phyloP scores from a whole-genome alignment of 1,140 invertebrate genomes.

The Sarcophaga peregrina region DNA sequence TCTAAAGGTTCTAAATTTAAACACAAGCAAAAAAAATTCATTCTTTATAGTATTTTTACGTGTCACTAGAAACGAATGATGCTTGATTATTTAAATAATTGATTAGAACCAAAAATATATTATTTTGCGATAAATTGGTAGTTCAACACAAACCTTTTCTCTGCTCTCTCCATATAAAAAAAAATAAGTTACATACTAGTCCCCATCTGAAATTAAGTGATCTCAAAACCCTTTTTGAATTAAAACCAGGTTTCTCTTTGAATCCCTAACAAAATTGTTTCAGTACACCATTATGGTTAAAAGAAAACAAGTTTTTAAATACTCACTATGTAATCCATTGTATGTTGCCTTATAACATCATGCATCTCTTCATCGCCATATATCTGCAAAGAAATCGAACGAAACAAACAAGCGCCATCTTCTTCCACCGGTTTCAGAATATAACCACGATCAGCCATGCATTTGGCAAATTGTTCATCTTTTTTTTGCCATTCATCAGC shows the following conservation, averaged over 20 bases:
- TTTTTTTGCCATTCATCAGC: slow-evolving; percentile 73
- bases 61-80: no score
- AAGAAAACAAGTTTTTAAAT: neutral
- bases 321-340: slow-evolving; percentile 93
- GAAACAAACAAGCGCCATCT: slow-evolving; percentile 93
- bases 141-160: no score
- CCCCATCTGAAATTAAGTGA: no score
- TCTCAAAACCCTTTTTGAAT: no score
- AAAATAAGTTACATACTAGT: no score
- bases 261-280: neutral
- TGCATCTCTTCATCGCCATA: slow-evolving; percentile 96
- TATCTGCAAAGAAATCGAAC: slow-evolving; percentile 92
- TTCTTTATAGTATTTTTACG: no score
- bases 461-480: slow-evolving; percentile 78
- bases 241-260: neutral
- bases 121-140: no score
- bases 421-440: slow-evolving; percentile 90
- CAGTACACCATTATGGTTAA: neutral
- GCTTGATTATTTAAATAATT: no score
- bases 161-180: no score
- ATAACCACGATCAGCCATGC: slow-evolving; percentile 77
- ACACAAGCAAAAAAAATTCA: no score
- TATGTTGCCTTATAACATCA: slow-evolving; percentile 82
- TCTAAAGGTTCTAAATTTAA: no score
- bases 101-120: no score